Conservation (phyloP, 2,888 invertebrate genomes). For the Chydorus sphaericus region DNA sequence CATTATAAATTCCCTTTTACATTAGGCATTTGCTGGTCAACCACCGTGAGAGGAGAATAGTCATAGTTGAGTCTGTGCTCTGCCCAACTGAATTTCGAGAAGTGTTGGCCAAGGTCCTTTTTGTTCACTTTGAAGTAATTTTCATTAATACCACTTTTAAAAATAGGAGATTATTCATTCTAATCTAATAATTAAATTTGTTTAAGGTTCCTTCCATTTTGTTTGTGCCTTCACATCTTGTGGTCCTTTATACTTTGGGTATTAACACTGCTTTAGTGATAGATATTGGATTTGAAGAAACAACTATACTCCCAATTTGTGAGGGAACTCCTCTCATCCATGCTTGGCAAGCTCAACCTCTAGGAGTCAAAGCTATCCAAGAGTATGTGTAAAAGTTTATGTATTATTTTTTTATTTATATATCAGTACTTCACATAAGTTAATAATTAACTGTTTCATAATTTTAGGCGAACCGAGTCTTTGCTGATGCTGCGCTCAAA, state of each 20-base stretch:
- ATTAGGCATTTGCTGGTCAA: conserved; percentile 79
- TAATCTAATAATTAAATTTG: conserved; percentile 14
- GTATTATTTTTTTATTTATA: conserved; percentile 5
- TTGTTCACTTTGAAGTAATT: conserved; percentile 74
- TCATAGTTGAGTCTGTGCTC: conserved; percentile 79
- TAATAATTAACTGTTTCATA: neutral
- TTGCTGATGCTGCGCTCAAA: conserved; percentile 9
- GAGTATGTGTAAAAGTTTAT: conserved; percentile 35
- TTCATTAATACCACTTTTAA: conserved; percentile 54
- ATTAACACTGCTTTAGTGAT: conserved; percentile 66
- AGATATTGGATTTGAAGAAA: conserved; percentile 75
- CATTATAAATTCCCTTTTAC: conserved; percentile 19
- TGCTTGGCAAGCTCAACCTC: conserved; percentile 63
- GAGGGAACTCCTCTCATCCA: conserved; percentile 72
- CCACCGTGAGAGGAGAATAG: conserved; percentile 82
- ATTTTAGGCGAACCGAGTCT: conserved; percentile 7
- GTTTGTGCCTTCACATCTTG: conserved; percentile 72
- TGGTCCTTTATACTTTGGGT: conserved; percentile 68
- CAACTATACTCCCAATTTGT: conserved; percentile 63
- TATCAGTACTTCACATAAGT: neutral
- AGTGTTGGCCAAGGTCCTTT: conserved; percentile 78
- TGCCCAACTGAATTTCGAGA: conserved; percentile 68
- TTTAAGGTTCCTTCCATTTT: conserved; percentile 53
- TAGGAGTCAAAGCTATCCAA: conserved; percentile 58
- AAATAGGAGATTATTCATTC: conserved; percentile 33